Conservation (phyloP, 1,140 invertebrate species). For the Drosophila kepulauana region DNA sequence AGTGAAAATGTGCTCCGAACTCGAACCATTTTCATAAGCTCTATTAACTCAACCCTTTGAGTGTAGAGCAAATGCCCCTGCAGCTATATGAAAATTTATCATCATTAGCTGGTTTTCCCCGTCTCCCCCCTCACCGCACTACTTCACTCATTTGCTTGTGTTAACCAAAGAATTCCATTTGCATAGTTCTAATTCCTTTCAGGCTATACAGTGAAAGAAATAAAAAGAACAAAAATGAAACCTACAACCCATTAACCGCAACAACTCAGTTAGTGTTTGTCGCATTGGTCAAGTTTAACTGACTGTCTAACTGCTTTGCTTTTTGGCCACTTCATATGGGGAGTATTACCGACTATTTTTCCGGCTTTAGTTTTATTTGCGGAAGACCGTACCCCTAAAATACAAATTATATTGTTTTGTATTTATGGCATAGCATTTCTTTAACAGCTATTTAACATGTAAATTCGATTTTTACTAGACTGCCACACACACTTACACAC, state of each 20-base stretch:
- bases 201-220: constrained; percentile 9
- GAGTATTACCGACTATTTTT: constrained; percentile 9
- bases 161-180: constrained; percentile 39
- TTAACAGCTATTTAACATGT: constrained; percentile 79
- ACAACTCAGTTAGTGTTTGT: constrained; percentile 58
- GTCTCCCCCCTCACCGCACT: background rate
- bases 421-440: constrained; percentile 69
- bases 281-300: constrained; percentile 28
- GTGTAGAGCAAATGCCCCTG: constrained; percentile 10
- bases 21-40: constrained; percentile 2
- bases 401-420: constrained; percentile 67
- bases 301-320: constrained; percentile 22
- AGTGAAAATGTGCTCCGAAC: background rate
- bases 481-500: constrained; percentile 18
- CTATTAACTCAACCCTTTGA: constrained; percentile 33
- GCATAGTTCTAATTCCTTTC: constrained; percentile 43
- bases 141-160: background rate
- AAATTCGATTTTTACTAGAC: constrained; percentile 74
- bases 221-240: constrained; percentile 20
- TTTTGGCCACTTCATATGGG: constrained; percentile 19
- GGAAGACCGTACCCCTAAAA: constrained; percentile 33
- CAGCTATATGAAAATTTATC: constrained; percentile 45
- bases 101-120: constrained; percentile 34
- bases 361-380: constrained; percentile 1
- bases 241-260: constrained; percentile 49